Evolutionary conservation across 2,888 invertebrate genomes (phyloP).

Genomic region (Plemyria rubiginata): DNA sequence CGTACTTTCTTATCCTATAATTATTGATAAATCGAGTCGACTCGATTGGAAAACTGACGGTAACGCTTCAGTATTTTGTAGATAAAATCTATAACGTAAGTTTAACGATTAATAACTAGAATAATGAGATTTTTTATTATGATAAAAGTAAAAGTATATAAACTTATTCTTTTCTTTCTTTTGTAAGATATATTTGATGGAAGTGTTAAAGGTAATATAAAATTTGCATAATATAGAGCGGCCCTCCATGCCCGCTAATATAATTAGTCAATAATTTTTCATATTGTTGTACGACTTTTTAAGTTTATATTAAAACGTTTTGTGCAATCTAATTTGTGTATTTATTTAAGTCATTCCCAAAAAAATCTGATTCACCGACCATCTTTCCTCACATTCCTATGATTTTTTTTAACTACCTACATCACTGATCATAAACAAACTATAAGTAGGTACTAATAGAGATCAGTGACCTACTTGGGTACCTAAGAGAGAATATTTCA

Average conservation of each 20-base stretch:
- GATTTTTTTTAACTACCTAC: too few relatives aligned
- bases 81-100: conserved; percentile 84
- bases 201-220: conserved; percentile 87
- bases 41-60: conserved; percentile 82
- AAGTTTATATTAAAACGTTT: conserved; percentile 95
- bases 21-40: conserved; percentile 66
- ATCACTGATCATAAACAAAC: too few relatives aligned
- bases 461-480: too few relatives aligned
- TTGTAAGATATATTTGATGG: conserved; percentile 85
- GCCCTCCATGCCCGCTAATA: conserved; percentile 89
- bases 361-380: too few relatives aligned
- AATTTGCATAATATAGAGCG: conserved; percentile 88
- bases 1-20: conserved; percentile 76
- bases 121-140: conserved; percentile 84
- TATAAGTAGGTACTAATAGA: too few relatives aligned
- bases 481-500: too few relatives aligned
- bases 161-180: conserved; percentile 83
- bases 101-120: conserved; percentile 80
- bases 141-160: conserved; percentile 74
- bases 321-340: conserved; percentile 87
- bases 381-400: conserved; percentile 5
- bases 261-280: conserved; percentile 93
- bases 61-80: conserved; percentile 83
- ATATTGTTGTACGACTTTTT: conserved; percentile 94
- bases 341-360: conserved; percentile 47